Base-by-base conservation (phyloP, 2,113 vertebrate genomes). In the Propithecus coquereli region DNA sequence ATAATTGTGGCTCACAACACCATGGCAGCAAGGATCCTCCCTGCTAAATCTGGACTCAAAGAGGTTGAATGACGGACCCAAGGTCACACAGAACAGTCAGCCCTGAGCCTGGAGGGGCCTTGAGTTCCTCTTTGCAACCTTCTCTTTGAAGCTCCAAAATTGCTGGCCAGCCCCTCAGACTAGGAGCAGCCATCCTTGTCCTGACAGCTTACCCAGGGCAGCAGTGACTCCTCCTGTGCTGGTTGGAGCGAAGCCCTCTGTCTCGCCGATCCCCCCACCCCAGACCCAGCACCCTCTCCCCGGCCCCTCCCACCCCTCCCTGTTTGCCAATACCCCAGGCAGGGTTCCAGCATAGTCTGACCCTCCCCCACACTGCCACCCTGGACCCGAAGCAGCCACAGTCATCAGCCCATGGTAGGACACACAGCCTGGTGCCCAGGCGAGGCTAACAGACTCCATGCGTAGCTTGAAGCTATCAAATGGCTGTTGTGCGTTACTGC, bases 401-500 rank as follows among this genome's bases (percentile, higher is more conserved):
- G 80, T 13, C 1, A 22, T 61, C 54, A 45, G 2, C 27, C 23
- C 4, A 5, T 76, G 11, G 3, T 12, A 40, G 68, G 87, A 85
- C 54, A 4, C 50, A 3, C 1, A 82, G 40, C 82, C 52, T 30
- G 32, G 37, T 59, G 32, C 52, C 66, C 20, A 4, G 40, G 52
- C 6, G 13, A 54, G 5, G 71, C 40, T 84, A 13, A 3, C 27
- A 80, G 40, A 47, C n/a, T 32, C 87, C 90, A 3, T 47, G 32
- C 50, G 54, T 14, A 40, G 37, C 54, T 52, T 43, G 63, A 79
- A 25, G 22, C 34, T n/a, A 10, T 70, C n/a, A 61, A 1, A 1
- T 23, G 70, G 16, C 25, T 37, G 0, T 25, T 12, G 1, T 16
- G 20, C 6, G 0, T 81, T 25, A 43, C 68, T 34, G 8, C 14